Evolutionary conservation across 2,888 invertebrate species (phyloP), one percentile per base, ranked within the genome.

Genomic region (Oscheius sp.): DNA sequence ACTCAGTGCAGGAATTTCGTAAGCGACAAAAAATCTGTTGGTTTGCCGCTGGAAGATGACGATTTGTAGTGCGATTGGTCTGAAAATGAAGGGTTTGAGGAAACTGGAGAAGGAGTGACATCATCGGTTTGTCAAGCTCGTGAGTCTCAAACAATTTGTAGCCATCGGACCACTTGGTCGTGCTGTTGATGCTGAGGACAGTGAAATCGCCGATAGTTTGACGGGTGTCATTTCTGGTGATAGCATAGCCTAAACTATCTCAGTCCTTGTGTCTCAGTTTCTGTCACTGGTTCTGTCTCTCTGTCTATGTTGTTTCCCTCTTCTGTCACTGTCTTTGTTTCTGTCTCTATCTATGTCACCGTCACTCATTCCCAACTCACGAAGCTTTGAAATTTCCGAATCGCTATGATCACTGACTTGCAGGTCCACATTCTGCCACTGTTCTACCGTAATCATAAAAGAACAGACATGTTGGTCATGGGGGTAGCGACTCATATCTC

Each of bases 401-500:
- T 58, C 35, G 33, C 59, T 59, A 33, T 58, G 9, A 10, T n/a
- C n/a, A 21, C 29, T 47, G 29, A 11, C 37, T 5, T 5, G 42
- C 7, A 70, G 48, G n/a, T 70, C 57, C 13, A 70, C 42, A 55
- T 70, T 70, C 13, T 58, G 9, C 29, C 33, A 58, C n/a, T 70
- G 58, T 2, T 29, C 10, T 7, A 55, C 53, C 2, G 58, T 48
- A 13, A 73, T 10, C 73, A 73, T 65, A 51, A 73, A 73, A 29
- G 47, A 51, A 29, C 73, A 73, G 2, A n/a, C 42, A 37, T 63
- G 63, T 29, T 55, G 9, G 35, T 73, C 73, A 33, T 73, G 29
- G 0, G 73, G 73, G 35, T 37, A 73, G 0, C 50, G 9, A 55
- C 63, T 63, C 57, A 73, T 57, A 63, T 73, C 73, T 73, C n/a